A percentile compares a stretch with the other conserved stretches of the same genome.
phyloP scores from a whole-genome alignment of 2,113 vertebrate species.

The Gnathonemus echidnorhynchus region DNA sequence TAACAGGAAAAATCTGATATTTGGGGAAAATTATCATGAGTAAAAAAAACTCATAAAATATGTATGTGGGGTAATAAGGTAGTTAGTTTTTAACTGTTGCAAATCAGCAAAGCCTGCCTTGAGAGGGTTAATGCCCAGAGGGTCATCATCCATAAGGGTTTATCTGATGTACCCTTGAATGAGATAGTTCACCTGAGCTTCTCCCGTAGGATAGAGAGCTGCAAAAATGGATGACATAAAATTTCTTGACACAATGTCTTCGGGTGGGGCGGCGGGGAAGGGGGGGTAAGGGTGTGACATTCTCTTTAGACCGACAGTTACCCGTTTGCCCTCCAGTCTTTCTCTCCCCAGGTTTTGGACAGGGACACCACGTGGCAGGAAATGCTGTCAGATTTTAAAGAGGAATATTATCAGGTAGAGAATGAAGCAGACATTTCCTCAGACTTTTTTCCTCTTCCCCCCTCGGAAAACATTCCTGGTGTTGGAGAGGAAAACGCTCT shows the following conservation, averaged over 20 bases:
- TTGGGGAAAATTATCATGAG: no score
- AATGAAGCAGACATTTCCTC: slow-evolving; percentile 48
- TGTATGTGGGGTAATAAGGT: no score
- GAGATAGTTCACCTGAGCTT: neutral
- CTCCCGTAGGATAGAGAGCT: neutral
- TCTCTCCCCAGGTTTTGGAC: slow-evolving; percentile 33
- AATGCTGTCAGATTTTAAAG: slow-evolving; percentile 43
- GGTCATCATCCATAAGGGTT: neutral
- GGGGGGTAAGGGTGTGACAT: neutral
- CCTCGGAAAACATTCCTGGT: slow-evolving; percentile 10
- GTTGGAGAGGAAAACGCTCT: slow-evolving; percentile 24
- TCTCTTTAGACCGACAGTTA: neutral
- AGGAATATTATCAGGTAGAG: slow-evolving; percentile 64
- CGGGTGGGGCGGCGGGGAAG: neutral
- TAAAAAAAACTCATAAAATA: no score
- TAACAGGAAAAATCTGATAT: no score
- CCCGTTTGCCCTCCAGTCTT: slow-evolving; percentile 7
- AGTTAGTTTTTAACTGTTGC: no score
- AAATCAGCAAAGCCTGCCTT: no score
- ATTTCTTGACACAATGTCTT: neutral
- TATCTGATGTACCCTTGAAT: neutral
- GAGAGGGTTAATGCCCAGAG: no score
- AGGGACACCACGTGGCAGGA: slow-evolving; percentile 54
- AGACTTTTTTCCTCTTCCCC: slow-evolving; percentile 29
- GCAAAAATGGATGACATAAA: neutral